Base-by-base conservation (phyloP, 2,888 invertebrate genomes). In the Patella pellucida region DNA sequence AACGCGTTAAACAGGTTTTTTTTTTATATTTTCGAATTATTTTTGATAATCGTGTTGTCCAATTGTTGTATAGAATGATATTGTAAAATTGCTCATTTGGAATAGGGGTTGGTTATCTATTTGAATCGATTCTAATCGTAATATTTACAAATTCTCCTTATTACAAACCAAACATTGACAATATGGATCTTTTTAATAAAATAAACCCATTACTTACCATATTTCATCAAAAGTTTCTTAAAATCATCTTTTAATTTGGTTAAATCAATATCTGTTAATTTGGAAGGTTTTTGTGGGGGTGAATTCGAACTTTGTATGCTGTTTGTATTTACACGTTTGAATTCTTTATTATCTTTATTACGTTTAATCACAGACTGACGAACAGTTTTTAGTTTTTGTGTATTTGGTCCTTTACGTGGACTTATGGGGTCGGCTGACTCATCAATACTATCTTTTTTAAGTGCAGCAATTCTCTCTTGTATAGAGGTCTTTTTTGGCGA, bases 231-330 rank as follows among this genome's bases (percentile, higher is more conserved):
- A 56, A 67, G 50, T 72, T 72, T 54, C 15, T 62, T 72, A 62
- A 41, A 72, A 14, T 72, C 72, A 15, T 16, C 50, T 11, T 62
- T 72, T 27, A 72, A 62, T 41, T 54, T 50, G 16, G 31, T 62
- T 15, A 72, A 41, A 72, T 72, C 67, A 7, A 62, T 50, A 19
- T 62, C 62, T 3, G 51, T 54, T 56, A 62, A 62, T 62, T 72
- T 72, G 41, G 67, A 62, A 62, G 72, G 72, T 72, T 72, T 72
- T 56, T 23, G 15, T 16, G 72, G 72, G 62, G 67, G 72, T 15
- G 50, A 56, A 16, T 27, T 19, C 16, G 62, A 62, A 62, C 62
- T 62, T 62, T n/a, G 56, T 19, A 56, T 62, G 19, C 50, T 72
- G 5, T 50, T 62, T n/a, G 67, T 19, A 23, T 41, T 72, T 15